Base-by-base conservation (phyloP, 1,140 invertebrate genomes). In the Drosophila kurseongensis region DNA sequence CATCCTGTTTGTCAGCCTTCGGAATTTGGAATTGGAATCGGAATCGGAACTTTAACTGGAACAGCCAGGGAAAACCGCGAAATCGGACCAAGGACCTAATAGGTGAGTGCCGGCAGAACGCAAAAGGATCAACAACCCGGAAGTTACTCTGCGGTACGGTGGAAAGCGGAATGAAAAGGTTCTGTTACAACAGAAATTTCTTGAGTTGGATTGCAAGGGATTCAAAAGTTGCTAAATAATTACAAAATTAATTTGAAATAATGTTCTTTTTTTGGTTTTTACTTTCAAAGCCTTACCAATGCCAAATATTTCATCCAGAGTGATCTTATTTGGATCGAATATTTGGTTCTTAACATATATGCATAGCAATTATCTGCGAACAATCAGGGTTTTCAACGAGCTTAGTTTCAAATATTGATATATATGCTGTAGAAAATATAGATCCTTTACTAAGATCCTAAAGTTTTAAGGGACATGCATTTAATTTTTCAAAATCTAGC, bases 1-100 rank as follows among this genome's bases (percentile, higher is more conserved):
- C 76, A 86, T 88, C 83, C 83, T 88, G 83, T 88, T 88, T 67
- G 63, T 75, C 65, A 56, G 62, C 61, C 75, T 78, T 71, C 54
- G 32, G 61, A 55, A 69, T 54, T 62, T 62, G 65, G 40, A 77
- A 77, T 69, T 71, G 65, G 50, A 62, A 69, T 78, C 56, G 65
- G 50, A 62, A 69, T 78, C 56, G 62, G 85, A 86, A 63, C 61
- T 62, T 54, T 38, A 77, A 74, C 48, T 62, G 67, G 61, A 69
- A 40, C 78, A 29, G 18, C 27, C 35, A 59, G 45, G 55, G 35
- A 45, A 44, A 73, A 36, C 38, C 9, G 12, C 27, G 80, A 54
- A 80, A 76, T 76, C 62, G 72, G 61, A 63, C 61, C 71, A 51
- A 45, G 44, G 44, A 78, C 66, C 54, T n/a, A n/a, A 9, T 52